These are phyloP conservation scores for Taurulus bubalis DNA, from an alignment of 2,113 vertebrate species.

Conservation along the genomic window DNA sequence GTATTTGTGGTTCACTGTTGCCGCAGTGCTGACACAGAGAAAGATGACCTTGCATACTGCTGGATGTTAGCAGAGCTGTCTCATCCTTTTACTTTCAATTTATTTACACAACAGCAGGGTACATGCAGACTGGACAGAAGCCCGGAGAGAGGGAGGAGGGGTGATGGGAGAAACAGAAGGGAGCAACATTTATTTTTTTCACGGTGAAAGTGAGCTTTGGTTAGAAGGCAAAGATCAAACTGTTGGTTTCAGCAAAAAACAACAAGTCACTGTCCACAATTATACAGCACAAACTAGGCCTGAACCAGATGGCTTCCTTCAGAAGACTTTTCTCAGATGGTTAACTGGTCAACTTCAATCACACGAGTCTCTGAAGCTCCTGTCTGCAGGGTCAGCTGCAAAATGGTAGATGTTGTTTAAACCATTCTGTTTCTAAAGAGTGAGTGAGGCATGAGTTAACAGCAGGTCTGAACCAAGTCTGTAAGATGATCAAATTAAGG, in stretches of 20 bases:
- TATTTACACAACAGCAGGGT: constrained; percentile 66
- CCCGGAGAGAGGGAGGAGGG: constrained; percentile 23
- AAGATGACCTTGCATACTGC: constrained; percentile 63
- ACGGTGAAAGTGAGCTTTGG: constrained; percentile 18
- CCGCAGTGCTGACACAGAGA: constrained; percentile 55
- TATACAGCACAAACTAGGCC: background rate
- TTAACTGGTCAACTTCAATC: constrained; percentile 17
- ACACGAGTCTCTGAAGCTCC: background rate
- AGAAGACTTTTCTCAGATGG: background rate
- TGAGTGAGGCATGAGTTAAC: constrained; percentile 2
- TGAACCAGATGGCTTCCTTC: background rate
- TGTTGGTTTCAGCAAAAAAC: background rate
- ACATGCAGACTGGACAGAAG: constrained; percentile 26
- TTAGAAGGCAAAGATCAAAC: constrained; percentile 3
- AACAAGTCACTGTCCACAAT: background rate
- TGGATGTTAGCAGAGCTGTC: constrained; percentile 45
- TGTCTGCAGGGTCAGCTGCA: constrained; percentile 14
- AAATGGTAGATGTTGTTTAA: background rate
- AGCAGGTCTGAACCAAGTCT: constrained; percentile 4
- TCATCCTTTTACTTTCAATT: constrained; percentile 60
- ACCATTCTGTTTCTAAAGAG: background rate
- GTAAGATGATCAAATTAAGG: constrained; percentile 11
- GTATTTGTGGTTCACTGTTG: constrained; percentile 22
- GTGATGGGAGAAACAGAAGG: background rate
- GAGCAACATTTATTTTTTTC: background rate